These are phyloP conservation scores for Steatornis caripensis DNA, from an alignment of 2,113 vertebrate species.

Conservation along the genomic window DNA sequence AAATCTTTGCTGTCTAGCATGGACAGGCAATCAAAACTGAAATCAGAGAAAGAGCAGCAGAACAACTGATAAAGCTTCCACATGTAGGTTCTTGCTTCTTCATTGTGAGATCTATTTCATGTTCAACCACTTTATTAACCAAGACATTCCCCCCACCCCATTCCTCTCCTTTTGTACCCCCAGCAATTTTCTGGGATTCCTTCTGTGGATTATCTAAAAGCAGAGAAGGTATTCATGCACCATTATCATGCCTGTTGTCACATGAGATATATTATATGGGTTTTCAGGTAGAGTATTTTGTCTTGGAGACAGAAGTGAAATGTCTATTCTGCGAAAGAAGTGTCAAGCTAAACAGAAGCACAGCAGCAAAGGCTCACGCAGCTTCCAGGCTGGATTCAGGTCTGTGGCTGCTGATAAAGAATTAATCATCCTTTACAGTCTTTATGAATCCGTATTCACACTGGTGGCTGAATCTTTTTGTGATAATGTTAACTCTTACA, in stretches of 20 bases:
- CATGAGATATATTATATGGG: not conserved
- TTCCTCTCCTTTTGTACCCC: not conserved
- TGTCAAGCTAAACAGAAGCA: not conserved
- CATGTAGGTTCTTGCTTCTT: not conserved
- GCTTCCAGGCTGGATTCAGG: not conserved
- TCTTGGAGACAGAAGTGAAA: not conserved
- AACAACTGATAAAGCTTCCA: not conserved
- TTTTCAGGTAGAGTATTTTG: constrained; percentile 14
- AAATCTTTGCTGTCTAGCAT: not conserved
- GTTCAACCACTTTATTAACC: not conserved
- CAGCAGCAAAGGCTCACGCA: not conserved
- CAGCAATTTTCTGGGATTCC: not conserved
- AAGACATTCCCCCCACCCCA: not conserved
- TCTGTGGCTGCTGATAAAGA: not conserved
- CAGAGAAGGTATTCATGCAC: not conserved
- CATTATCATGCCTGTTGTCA: not conserved
- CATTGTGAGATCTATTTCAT: not conserved
- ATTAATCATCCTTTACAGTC: not conserved
- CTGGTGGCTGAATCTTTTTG: not conserved
- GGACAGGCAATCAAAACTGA: not conserved
- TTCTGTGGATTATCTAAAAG: not conserved
- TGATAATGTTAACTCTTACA: not conserved
- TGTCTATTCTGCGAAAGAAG: not conserved
- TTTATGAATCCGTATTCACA: not conserved
- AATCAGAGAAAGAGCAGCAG: not conserved